These are phyloP conservation scores for Phymorhynchus buccinoides DNA, from an alignment of 1,140 invertebrate genomes.

Conservation along the genomic window DNA sequence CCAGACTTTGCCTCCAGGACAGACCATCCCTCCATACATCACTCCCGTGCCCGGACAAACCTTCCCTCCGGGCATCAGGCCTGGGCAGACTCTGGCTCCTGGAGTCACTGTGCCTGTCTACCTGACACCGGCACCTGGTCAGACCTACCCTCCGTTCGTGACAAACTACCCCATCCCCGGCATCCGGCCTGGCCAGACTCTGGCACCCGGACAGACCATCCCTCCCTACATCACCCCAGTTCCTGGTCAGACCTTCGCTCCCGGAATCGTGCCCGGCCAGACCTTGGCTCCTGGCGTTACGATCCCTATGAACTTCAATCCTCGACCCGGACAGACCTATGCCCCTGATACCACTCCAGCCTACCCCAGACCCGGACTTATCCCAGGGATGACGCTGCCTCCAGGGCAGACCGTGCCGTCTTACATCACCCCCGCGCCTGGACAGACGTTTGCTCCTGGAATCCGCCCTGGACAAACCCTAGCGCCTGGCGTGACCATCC, in stretches of 20 bases:
- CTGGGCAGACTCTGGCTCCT: slow-evolving; percentile 48
- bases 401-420: slow-evolving; percentile 37
- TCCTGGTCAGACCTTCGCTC: slow-evolving; percentile 55
- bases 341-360: slow-evolving; percentile 47
- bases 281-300: slow-evolving; percentile 50
- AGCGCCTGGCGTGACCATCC: slow-evolving; percentile 47
- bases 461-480: slow-evolving; percentile 47
- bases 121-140: slow-evolving; percentile 52
- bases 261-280: slow-evolving; percentile 48
- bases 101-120: slow-evolving; percentile 22
- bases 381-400: slow-evolving; percentile 52
- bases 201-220: slow-evolving; percentile 34
- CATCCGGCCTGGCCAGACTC: slow-evolving; percentile 53
- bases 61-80: slow-evolving; percentile 46
- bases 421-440: slow-evolving; percentile 56
- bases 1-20: slow-evolving; percentile 38
- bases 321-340: slow-evolving; percentile 53
- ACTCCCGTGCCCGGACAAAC: slow-evolving; percentile 45
- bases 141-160: slow-evolving; percentile 33
- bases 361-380: slow-evolving; percentile 40
- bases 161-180: slow-evolving; percentile 47
- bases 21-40: slow-evolving; percentile 49
- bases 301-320: slow-evolving; percentile 42
- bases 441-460: slow-evolving; percentile 53
- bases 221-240: slow-evolving; percentile 53